Conservation (phyloP, 1,140 invertebrate genomes). For the Prorops nasuta region DNA sequence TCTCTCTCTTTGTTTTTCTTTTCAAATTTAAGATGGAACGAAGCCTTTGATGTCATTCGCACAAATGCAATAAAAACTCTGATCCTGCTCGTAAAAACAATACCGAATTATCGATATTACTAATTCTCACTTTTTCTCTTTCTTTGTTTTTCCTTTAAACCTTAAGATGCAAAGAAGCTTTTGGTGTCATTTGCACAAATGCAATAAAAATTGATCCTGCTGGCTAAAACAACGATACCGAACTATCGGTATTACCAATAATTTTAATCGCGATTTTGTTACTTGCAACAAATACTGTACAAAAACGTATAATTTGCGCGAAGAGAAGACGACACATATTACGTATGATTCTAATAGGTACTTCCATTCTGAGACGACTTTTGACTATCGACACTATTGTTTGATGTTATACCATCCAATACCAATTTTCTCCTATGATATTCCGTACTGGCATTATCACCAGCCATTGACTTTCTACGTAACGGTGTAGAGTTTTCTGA, state of each 20-base stretch:
- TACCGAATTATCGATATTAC: too few species aligned
- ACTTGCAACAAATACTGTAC: slow-evolving; percentile 50
- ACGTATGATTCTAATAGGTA: slow-evolving; percentile 12
- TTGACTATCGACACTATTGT: slow-evolving; percentile 23
- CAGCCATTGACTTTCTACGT: slow-evolving; percentile 35
- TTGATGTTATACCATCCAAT: slow-evolving; percentile 33
- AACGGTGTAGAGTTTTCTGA: slow-evolving; percentile 20
- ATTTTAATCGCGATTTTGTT: slow-evolving; percentile 32
- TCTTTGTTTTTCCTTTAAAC: too few species aligned
- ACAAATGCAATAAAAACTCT: too few species aligned
- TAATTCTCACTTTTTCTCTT: too few species aligned
- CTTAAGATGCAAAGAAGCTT: too few species aligned
- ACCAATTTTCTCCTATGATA: slow-evolving; percentile 44
- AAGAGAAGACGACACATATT: slow-evolving; percentile 6
- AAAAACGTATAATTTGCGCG: slow-evolving; percentile 31
- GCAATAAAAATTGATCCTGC: slow-evolving; percentile 21
- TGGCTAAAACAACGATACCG: slow-evolving; percentile 24
- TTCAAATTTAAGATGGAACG: too few species aligned
- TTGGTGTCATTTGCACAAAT: too few species aligned
- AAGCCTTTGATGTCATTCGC: too few species aligned
- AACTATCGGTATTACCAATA: too few species aligned
- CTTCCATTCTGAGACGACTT: slow-evolving; percentile 31
- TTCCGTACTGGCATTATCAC: slow-evolving; percentile 31
- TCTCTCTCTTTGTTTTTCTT: too few species aligned
- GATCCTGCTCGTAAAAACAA: too few species aligned